These are phyloP conservation scores for Clarias laeviceps DNA, from an alignment of 2,797 vertebrate species.

Conservation along the genomic window DNA sequence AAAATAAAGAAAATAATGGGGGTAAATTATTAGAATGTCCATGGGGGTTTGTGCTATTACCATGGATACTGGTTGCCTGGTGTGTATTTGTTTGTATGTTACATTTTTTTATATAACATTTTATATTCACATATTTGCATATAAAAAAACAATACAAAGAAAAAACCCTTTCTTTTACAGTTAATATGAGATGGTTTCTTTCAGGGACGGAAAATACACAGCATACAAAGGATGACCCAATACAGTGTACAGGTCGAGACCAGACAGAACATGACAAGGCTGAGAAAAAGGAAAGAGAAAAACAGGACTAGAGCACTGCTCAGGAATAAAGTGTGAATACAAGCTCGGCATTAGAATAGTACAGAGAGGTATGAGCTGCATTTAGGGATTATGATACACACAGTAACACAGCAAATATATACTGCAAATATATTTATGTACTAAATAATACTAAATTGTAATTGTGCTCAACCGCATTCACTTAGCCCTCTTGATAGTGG, in stretches of 20 bases:
- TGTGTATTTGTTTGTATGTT: background rate
- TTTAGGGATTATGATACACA: background rate
- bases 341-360: background rate
- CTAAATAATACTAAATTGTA: too few relatives aligned
- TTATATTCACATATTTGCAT: background rate
- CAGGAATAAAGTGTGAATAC: background rate
- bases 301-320: background rate
- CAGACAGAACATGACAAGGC: background rate
- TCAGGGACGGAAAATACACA: background rate
- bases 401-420: too few relatives aligned
- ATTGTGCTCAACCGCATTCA: too few relatives aligned
- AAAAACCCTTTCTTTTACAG: background rate
- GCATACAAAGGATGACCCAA: background rate
- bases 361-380: background rate
- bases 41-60: background rate
- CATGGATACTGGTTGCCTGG: background rate
- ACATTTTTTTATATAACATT: background rate
- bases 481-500: too few relatives aligned
- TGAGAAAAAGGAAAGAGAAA: background rate
- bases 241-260: background rate
- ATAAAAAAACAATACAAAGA: background rate
- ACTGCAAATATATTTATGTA: too few relatives aligned
- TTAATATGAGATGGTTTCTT: background rate
- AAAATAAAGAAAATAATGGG: background rate
- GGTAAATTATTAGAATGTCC: background rate